These are phyloP conservation scores for Eulemur rubriventer DNA, from an alignment of 2,797 vertebrate species.

Conservation along the genomic window DNA sequence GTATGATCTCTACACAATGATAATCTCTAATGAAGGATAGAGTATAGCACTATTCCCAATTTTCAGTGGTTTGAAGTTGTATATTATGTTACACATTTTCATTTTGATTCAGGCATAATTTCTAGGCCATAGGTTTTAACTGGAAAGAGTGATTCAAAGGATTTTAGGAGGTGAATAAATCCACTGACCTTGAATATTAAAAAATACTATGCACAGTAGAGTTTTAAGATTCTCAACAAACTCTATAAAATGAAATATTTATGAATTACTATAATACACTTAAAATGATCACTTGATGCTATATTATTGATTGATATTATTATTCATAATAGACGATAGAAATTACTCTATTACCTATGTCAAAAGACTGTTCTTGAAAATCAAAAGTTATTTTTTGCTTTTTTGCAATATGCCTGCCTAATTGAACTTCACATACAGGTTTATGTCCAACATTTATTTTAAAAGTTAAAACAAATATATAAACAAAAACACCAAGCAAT, in stretches of 20 bases:
- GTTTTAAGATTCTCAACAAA: background rate
- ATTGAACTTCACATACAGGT: background rate
- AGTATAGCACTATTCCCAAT: background rate
- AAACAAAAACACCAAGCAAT: background rate
- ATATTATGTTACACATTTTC: background rate
- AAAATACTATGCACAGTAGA: background rate
- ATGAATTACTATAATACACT: background rate
- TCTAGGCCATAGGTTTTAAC: background rate
- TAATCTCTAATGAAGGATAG: constrained; percentile 1
- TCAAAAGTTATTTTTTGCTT: background rate
- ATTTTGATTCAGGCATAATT: constrained; percentile 5
- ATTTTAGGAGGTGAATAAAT: constrained; percentile 7
- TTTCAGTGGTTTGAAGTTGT: background rate
- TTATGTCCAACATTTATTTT: background rate
- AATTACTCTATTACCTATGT: background rate
- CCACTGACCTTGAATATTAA: background rate
- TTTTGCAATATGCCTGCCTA: background rate
- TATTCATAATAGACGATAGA: background rate
- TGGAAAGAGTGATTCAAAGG: background rate
- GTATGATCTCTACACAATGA: background rate
- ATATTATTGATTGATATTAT: background rate
- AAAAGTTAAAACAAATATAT: background rate
- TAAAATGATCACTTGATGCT: background rate
- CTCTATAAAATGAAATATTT: background rate
- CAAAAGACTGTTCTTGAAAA: background rate